Percentiles rank a stretch among this genome's conserved stretches.
Evolutionary conservation across 2,888 invertebrate genomes (phyloP).

Genomic region (Teleiodes luculella): DNA sequence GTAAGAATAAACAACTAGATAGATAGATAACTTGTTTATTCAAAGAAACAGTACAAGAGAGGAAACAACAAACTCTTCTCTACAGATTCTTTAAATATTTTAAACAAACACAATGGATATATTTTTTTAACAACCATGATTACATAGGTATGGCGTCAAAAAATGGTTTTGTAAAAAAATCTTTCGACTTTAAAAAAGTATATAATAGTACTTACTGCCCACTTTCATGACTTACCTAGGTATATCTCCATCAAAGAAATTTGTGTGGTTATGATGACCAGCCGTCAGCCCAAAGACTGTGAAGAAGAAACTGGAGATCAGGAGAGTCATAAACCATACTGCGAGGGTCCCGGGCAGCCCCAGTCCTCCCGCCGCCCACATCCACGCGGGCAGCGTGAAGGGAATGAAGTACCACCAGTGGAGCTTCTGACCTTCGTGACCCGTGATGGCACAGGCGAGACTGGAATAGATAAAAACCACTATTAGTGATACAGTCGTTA

Average conservation of each 20-base stretch:
- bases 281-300: slow-evolving; percentile 84
- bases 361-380: slow-evolving; percentile 58
- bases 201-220: too few species aligned
- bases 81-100: too few species aligned
- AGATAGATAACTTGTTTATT: too few species aligned
- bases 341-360: slow-evolving; percentile 50
- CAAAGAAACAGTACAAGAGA: too few species aligned
- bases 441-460: slow-evolving; percentile 27
- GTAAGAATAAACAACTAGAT: too few species aligned
- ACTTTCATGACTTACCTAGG: slow-evolving; percentile 81
- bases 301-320: slow-evolving; percentile 80
- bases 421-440: slow-evolving; percentile 25
- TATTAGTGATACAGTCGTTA: too few species aligned
- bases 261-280: slow-evolving; percentile 88
- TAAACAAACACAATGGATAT: too few species aligned
- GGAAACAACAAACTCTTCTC: too few species aligned
- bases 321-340: slow-evolving; percentile 76
- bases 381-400: slow-evolving; percentile 59
- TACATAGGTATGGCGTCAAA: too few species aligned
- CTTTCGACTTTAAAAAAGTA: too few species aligned
- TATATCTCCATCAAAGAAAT: slow-evolving; percentile 89
- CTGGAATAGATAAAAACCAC: slow-evolving; percentile 33
- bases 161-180: too few species aligned
- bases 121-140: too few species aligned
- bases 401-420: slow-evolving; percentile 30